phyloP scores from a whole-genome alignment of 2,113 vertebrate genomes.

The Sialia sialis region DNA sequence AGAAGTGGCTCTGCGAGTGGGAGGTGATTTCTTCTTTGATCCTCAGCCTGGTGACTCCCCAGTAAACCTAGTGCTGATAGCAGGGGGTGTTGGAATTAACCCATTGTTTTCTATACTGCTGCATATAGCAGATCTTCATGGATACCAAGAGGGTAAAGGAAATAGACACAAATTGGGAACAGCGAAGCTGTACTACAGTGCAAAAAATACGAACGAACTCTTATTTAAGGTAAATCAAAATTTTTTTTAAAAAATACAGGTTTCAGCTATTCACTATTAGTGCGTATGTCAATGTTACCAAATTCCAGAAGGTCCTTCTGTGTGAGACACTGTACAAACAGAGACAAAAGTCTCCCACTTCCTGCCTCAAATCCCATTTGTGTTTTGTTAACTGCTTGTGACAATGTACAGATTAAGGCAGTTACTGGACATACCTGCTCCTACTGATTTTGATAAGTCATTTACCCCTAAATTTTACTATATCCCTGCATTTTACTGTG shows the following conservation, averaged over 20 bases:
- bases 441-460: background rate
- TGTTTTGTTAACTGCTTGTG: background rate
- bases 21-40: constrained; percentile 94
- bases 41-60: constrained; percentile 79
- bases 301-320: background rate
- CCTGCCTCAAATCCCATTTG: background rate
- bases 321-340: background rate
- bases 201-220: constrained; percentile 83
- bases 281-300: background rate
- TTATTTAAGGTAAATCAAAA: constrained; percentile 85
- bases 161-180: constrained; percentile 71
- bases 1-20: constrained; percentile 85
- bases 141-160: constrained; percentile 37
- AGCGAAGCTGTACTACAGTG: constrained; percentile 86
- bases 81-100: constrained; percentile 94
- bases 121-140: constrained; percentile 82
- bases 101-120: constrained; percentile 92
- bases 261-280: background rate
- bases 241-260: background rate
- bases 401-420: background rate
- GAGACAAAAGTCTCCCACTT: background rate
- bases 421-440: background rate
- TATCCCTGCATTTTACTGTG: background rate
- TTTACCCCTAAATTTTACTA: background rate
- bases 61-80: constrained; percentile 86